A percentile compares a stretch with the other conserved stretches of the same genome.
Conservation (phyloP, 1,140 invertebrate species). For the Nasonia vitripennis region DNA sequence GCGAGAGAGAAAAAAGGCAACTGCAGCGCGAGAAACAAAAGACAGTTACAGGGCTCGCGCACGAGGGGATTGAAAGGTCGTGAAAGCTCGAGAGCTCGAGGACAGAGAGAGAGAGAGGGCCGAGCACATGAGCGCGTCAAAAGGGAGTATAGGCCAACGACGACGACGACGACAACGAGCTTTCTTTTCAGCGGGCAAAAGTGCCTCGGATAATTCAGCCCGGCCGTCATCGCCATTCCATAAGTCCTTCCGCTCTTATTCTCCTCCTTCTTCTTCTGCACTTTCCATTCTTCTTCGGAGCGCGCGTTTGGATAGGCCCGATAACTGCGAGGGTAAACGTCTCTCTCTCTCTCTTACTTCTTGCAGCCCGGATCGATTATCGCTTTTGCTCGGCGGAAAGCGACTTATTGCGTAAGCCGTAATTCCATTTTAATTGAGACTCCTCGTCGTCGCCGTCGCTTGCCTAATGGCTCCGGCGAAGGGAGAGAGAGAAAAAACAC, state of each 20-base stretch:
- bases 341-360: neutral
- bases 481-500: no score
- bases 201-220: slow-evolving; percentile 40
- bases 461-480: slow-evolving; percentile 7
- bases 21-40: slow-evolving; percentile 24
- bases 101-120: slow-evolving; percentile 17
- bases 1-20: neutral
- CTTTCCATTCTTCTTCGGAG: slow-evolving; percentile 2
- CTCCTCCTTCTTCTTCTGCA: neutral
- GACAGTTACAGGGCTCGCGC: slow-evolving; percentile 18
- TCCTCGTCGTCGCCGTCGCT: no score
- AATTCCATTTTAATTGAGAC: slow-evolving; percentile 41
- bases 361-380: slow-evolving; percentile 8
- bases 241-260: neutral
- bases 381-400: neutral
- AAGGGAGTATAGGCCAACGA: slow-evolving; percentile 21
- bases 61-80: slow-evolving; percentile 23
- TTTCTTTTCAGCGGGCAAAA: slow-evolving; percentile 41
- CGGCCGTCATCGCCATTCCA: neutral
- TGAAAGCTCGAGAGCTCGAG: neutral
- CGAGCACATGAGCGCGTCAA: slow-evolving; percentile 30
- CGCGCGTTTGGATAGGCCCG: slow-evolving; percentile 29
- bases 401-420: slow-evolving; percentile 33
- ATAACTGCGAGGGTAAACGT: neutral
- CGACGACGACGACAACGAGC: neutral